These are phyloP conservation scores for Mesembrinibis cayennensis DNA, from an alignment of 2,113 vertebrate genomes.

Conservation along the genomic window DNA sequence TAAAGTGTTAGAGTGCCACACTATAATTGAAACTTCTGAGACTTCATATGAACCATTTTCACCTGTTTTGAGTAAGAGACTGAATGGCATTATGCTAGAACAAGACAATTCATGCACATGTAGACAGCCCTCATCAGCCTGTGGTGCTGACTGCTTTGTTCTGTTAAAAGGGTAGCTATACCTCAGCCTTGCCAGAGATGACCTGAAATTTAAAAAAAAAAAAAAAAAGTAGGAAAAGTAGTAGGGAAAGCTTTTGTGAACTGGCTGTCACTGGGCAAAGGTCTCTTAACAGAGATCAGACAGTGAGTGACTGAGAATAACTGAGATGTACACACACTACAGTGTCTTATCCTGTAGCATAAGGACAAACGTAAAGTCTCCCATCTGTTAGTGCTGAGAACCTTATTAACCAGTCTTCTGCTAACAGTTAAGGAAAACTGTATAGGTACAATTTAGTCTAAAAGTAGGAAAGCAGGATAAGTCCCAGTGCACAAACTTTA, in stretches of 20 bases:
- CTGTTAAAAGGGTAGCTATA: not conserved
- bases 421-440: not conserved
- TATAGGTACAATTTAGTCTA: not conserved
- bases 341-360: not conserved
- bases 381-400: not conserved
- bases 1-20: not conserved
- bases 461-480: not conserved
- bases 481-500: not conserved
- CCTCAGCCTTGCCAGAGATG: not conserved
- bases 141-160: not conserved
- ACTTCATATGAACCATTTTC: not conserved
- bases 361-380: not conserved
- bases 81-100: accelerated
- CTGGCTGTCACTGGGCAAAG: not conserved
- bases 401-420: not conserved
- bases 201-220: not conserved
- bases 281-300: not conserved
- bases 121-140: not conserved
- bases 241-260: not conserved
- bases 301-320: not conserved
- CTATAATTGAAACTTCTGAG: not conserved
- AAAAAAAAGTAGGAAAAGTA: not conserved
- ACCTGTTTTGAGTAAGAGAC: not conserved
- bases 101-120: not conserved
- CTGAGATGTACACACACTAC: not conserved